phyloP scores from a whole-genome alignment of 2,797 vertebrate species.

The Basileuterus tristriatus region DNA sequence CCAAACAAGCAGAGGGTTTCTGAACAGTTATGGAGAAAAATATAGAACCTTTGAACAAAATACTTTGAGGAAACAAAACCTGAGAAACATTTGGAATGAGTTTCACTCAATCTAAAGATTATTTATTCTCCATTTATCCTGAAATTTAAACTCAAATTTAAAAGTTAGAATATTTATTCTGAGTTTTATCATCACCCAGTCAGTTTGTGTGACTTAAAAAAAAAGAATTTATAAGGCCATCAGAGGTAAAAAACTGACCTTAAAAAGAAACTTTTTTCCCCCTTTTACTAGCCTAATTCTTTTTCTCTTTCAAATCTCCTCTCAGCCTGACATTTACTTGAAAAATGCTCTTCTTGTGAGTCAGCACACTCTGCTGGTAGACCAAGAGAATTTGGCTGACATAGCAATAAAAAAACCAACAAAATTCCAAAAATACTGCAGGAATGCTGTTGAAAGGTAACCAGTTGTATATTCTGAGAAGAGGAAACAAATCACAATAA shows the following conservation, averaged over 20 bases:
- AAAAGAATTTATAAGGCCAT: neutral
- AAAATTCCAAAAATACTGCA: neutral
- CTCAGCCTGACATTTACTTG: neutral
- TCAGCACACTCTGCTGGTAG: slow-evolving; percentile 34
- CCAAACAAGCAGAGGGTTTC: neutral
- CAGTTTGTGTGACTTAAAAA: neutral
- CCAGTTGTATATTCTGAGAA: neutral
- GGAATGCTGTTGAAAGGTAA: neutral
- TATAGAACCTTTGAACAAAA: neutral
- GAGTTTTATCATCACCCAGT: neutral
- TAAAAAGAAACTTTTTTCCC: fast-evolving
- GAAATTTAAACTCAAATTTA: neutral
- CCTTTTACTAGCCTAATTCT: neutral
- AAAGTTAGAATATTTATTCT: neutral
- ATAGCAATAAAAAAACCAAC: neutral
- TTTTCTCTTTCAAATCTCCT: neutral
- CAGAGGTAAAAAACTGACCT: neutral
- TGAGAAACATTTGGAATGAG: neutral
- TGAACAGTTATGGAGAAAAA: neutral
- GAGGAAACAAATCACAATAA: neutral
- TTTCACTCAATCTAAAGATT: neutral
- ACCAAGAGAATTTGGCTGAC: neutral
- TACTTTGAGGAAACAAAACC: neutral
- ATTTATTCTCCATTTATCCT: neutral
- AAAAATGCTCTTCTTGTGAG: neutral